These are phyloP conservation scores for Caenorhabditis sp. DNA, from an alignment of 2,888 invertebrate genomes.

Conservation along the genomic window DNA sequence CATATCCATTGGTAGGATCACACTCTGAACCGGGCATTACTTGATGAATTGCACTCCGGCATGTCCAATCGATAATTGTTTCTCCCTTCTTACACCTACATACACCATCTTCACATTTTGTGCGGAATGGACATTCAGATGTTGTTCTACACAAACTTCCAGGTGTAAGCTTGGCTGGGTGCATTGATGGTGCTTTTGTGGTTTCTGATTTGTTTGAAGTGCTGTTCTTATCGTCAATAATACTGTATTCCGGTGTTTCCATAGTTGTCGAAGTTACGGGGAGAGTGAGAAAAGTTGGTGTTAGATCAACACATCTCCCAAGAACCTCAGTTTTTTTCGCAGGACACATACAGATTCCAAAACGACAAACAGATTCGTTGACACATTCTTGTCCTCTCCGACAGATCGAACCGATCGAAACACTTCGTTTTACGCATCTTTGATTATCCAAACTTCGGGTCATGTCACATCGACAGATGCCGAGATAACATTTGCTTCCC, in stretches of 20 bases:
- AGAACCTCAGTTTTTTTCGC: conserved; percentile 43
- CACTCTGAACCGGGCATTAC: conserved; percentile 59
- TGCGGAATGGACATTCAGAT: conserved; percentile 61
- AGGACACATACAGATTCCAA: conserved; percentile 63
- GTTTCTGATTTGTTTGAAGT: conserved; percentile 15
- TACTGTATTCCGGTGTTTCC: conserved; percentile 8
- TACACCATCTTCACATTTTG: conserved; percentile 65
- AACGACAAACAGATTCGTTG: conserved; percentile 61
- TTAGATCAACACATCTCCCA: conserved; percentile 56
- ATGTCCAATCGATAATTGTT: conserved; percentile 62
- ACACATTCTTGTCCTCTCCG: conserved; percentile 59
- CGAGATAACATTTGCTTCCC: conserved; percentile 61
- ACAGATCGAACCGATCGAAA: conserved; percentile 60
- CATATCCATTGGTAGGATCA: conserved; percentile 63
- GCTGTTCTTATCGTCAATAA: conserved; percentile 4
- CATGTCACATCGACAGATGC: conserved; percentile 62
- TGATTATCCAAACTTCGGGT: conserved; percentile 35
- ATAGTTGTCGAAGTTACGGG: conserved; percentile 8
- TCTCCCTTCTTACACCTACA: conserved; percentile 66
- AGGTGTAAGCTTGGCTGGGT: conserved; percentile 25
- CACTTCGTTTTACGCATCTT: conserved; percentile 47
- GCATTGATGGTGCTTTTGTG: conserved; percentile 12
- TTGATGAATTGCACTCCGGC: conserved; percentile 58
- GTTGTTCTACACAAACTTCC: conserved; percentile 58
- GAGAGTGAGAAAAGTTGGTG: conserved; percentile 29